phyloP scores from a whole-genome alignment of 2,888 invertebrate species.

The Isoperla grammatica region DNA sequence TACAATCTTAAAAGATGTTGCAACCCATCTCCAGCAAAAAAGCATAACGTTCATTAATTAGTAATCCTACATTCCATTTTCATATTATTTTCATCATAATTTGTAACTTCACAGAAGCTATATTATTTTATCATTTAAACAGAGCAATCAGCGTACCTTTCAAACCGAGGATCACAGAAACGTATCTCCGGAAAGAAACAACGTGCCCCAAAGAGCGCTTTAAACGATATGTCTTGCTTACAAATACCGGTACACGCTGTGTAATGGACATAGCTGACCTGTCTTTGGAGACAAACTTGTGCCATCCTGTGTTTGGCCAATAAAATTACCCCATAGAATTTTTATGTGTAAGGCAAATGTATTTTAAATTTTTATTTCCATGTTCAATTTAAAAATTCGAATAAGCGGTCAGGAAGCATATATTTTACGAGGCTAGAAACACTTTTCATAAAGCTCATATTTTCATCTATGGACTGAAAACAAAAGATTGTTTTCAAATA shows the following conservation, averaged over 20 bases:
- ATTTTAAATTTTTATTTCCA: background rate
- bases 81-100: background rate
- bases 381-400: background rate
- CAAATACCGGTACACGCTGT: too few relatives aligned
- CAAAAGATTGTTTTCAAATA: conserved; percentile 1
- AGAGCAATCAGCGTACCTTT: background rate
- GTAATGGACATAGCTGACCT: background rate
- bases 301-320: background rate
- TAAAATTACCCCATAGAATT: background rate
- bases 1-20: too few relatives aligned
- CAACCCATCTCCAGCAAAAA: too few relatives aligned
- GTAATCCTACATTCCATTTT: background rate
- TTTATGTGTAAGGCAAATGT: conserved; percentile 4
- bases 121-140: background rate
- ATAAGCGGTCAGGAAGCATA: conserved; percentile 6
- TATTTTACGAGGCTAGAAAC: background rate
- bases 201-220: too few relatives aligned
- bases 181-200: background rate
- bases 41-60: too few relatives aligned
- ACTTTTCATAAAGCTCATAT: background rate
- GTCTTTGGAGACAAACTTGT: background rate
- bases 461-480: background rate
- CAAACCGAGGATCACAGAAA: conserved; percentile 1
- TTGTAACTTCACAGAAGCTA: conserved; percentile 7
- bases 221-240: too few relatives aligned